Evolutionary conservation across 2,113 vertebrate genomes (phyloP).

Genomic region (Gallinago undulata): DNA sequence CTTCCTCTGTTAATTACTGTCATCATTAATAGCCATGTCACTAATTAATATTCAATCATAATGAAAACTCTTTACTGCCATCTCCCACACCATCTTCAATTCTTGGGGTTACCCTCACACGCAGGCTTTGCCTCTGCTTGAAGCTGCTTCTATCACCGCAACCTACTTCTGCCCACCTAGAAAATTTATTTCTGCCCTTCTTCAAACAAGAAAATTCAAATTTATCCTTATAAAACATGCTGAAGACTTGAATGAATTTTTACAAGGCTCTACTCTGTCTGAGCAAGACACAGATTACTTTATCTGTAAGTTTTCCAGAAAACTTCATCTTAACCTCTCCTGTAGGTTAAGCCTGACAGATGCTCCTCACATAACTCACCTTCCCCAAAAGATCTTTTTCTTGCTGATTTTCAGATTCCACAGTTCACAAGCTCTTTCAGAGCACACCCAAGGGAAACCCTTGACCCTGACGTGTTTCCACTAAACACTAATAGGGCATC

Average conservation of each 20-base stretch:
- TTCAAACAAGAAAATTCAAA: neutral
- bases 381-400: neutral
- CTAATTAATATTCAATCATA: conserved; percentile 81
- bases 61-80: conserved; percentile 63
- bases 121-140: neutral
- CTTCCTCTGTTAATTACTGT: conserved; percentile 80
- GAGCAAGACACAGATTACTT: neutral
- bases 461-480: neutral
- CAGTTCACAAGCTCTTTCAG: neutral
- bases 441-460: neutral
- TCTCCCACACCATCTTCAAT: neutral
- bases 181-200: neutral
- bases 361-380: neutral
- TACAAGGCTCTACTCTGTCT: neutral
- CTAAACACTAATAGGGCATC: neutral
- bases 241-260: neutral
- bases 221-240: neutral
- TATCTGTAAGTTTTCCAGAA: neutral
- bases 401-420: neutral
- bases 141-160: neutral
- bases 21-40: conserved; percentile 77
- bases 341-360: neutral
- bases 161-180: neutral
- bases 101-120: conserved; percentile 19
- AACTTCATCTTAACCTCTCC: neutral